Base-by-base conservation (phyloP, 2,888 invertebrate species). In the Brachypalpus laphriformis region DNA sequence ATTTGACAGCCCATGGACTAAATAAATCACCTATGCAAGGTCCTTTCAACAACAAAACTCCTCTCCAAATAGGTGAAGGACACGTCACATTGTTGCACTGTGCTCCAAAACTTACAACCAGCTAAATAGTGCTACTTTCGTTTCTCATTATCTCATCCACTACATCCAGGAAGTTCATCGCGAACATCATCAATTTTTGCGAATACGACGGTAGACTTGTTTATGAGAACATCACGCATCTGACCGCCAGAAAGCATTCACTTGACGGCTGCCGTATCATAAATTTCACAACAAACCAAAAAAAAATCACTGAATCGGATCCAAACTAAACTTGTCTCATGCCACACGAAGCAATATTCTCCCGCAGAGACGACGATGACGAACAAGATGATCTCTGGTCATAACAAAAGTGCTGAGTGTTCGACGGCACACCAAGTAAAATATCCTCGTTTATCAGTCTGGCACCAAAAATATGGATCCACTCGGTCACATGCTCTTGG, bases 401-500 rank as follows among this genome's bases (percentile, higher is more conserved):
- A 82, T 65, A 72, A 56, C 51, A 61, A 65, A 54, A 75, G 45
- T 59, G 66, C 61, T 65, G 59, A 72, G 66, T 80, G 20, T 57
- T 65, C 49, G 40, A 57, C 28, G 61, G 28, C 56, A 34, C 37
- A 45, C 77, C 34, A 59, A 68, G 54, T 61, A 66, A 83, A 83
- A 68, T 59, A 31, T 42, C 20, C 56, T 74, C 78, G 66, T 83
- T 78, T 63, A 78, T 83, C 82, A 77, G 78, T 78, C 78, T 78
- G 82, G 72, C 66, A 82, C 72, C 72, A 47, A 72, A 65, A 78
- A 63, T 68, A 40, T 68, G 71, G 57, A 61, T 77, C 66, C 77
- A 31, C 28, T 63, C 37, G 61, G 56, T 16, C 42, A 56, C 8
- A 20, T 51, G 28, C 71, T 70, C 70, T 47, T 70, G 34, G 70